Evolutionary conservation across 2,113 vertebrate genomes (phyloP).

Genomic region (Chloropsis cyanopogon): DNA sequence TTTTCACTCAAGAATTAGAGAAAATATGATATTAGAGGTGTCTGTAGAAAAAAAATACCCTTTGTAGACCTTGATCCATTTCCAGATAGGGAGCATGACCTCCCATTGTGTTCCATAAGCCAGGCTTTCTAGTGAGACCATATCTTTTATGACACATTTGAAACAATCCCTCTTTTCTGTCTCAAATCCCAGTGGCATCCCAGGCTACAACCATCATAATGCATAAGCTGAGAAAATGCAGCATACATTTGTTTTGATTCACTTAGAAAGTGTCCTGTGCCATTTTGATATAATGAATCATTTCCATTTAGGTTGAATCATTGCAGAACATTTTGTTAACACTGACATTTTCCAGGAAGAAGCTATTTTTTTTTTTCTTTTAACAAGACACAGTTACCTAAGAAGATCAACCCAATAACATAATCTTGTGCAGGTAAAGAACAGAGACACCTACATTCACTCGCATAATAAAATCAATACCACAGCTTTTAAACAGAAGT

Average conservation of each 20-base stretch:
- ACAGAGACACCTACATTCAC: neutral
- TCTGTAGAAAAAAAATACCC: neutral
- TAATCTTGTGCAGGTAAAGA: neutral
- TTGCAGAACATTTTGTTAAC: neutral
- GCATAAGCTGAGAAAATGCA: neutral
- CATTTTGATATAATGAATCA: neutral
- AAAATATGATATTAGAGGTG: neutral
- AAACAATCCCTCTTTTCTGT: neutral
- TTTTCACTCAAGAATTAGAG: neutral
- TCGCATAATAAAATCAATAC: neutral
- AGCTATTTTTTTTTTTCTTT: neutral
- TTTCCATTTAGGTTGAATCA: neutral
- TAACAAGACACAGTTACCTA: neutral
- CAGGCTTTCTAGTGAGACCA: neutral
- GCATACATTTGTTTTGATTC: neutral
- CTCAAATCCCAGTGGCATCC: neutral
- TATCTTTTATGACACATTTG: neutral
- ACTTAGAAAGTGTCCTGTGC: neutral
- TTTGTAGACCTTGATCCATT: neutral
- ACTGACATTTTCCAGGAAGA: slow-evolving; percentile 3
- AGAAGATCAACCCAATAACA: neutral
- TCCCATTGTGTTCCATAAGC: neutral
- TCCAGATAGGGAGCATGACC: neutral
- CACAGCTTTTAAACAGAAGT: neutral
- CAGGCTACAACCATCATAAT: neutral